Evolutionary conservation across 2,797 vertebrate genomes (phyloP), one percentile per base, ranked within the genome.

Genomic region (Anas capensis): DNA sequence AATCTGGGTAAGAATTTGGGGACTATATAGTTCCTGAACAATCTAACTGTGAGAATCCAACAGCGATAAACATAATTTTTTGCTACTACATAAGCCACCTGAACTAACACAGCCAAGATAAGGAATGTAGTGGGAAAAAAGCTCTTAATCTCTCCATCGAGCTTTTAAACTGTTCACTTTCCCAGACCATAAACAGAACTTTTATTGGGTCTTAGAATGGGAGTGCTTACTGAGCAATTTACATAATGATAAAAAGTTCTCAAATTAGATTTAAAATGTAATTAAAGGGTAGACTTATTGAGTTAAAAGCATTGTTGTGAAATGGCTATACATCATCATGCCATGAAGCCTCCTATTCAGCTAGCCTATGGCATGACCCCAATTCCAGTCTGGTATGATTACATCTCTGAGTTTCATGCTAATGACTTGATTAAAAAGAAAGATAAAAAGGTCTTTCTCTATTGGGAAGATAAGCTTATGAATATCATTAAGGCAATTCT

Each of bases 201-300:
- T 95, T 91, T 91, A 69, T 85, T 95, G 96, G 97, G 95, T 93
- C 86, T 97, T 96, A 98, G 97, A 97, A 91, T 92, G 95, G 97
- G 93, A 96, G 94, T 97, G 98, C 98, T 98, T 98, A 98, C 96
- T 95, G 94, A 98, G 97, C 97, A 97, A 98, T 98, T 98, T 97
- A 83, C 84, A 97, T 97, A 97, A 96, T 85, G 92, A 96, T 96
- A 96, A 96, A 96, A 97, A 96, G 82, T 95, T 92, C 96, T 97
- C 90, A 96, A 98, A 96, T 83, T 82, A 95, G 92, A 97, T 96
- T 96, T 93, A 96, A 97, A 98, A 96, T 96, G 92, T 95, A 98
- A 97, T 98, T 98, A 97, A 97, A 97, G 90, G 91, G 87, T 89
- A 97, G 85, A 91, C 72, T 95, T 93, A 91, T 78, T 94, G 95